Evolutionary conservation across 1,140 invertebrate genomes (phyloP), one percentile per base, ranked within the genome.

Genomic region (Cataglyphis hispanica): DNA sequence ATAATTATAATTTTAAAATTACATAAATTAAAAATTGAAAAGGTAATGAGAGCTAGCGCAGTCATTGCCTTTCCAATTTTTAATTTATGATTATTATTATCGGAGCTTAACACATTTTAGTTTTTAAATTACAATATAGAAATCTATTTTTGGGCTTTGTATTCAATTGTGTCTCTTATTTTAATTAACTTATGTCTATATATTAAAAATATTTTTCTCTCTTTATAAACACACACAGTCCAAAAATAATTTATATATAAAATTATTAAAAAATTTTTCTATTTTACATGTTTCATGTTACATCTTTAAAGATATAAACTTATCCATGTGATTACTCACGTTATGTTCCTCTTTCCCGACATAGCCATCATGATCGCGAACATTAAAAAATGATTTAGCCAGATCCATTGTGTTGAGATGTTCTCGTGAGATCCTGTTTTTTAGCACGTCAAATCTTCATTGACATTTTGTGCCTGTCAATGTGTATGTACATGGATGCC

Each of bases 311-410:
- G 19, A 63, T 40, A 1, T 22, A 40, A 16, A 11, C 13, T 10
- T 6, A 67, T 67, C 8, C 4, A 13, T 1, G 13, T 5, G 7
- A 27, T 61, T 83, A 94, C 95, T 96, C 96, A 97, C 97, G 94
- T 97, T 97, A 93, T 98, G 97, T 93, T 98, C 97, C 92, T 97
- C 97, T 92, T 97, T 97, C 13, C 97, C 97, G 90, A 97, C 97
- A 94, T 99, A 99, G 91, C 98, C 98, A 88, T 98, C 98, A 92
- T 98, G 97, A 93, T 98, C 97, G 89, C 98, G 96, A 60, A 96
- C 96, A 86, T 97, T 97, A 95, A 99, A 99, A 84, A 99, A 95
- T 50, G 97, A 97, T 94, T 98, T 98, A 11, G 98, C 98, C 90
- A 98, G 96, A 94, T 98, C 97, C 98, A 98, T 98, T 19, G 86